Base-by-base conservation (phyloP, 2,113 vertebrate species). In the Pterocles burchelli region DNA sequence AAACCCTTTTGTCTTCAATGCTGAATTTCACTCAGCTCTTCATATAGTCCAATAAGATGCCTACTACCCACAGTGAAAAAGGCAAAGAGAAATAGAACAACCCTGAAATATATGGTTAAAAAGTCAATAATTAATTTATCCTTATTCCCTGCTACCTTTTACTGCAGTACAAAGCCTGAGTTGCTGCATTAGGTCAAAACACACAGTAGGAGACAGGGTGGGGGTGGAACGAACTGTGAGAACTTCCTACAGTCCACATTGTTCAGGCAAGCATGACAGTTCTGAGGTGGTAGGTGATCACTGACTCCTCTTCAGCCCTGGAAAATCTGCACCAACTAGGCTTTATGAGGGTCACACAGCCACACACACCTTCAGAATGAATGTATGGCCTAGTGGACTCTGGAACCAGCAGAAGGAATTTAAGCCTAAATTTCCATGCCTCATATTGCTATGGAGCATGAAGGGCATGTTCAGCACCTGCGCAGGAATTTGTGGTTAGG, bases 1-100 rank as follows among this genome's bases (percentile, higher is more conserved):
- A 85, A 86, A 61, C 66, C 43, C 66, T 88, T 96, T 93, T 87
- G 49, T 89, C 76, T 95, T 79, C 89, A 52, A 1, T 41, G 65
- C 61, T 94, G 82, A 85, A 77, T 87, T 96, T 86, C 43, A 48
- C 45, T 79, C 26, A 45, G 65, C 8, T 63, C 14, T 43, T 90
- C 58, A 29, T 46, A 63, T 5, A 67, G 46, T 70, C 59, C 79
- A 24, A 38, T 61, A 82, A 85, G 80, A 43, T 55, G 31, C 43
- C 52, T 81, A 34, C 72, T 65, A 73, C 21, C 55, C 36, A 83
- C 10, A 51, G 59, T 0, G 16, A 68, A 76, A 85, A 91, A 83
- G 19, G 24, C 11, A 76, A 89, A 80, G 26, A 86, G 21, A 85
- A 72, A 67, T 15, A 93, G 22, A 86, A 29, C 10, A 57, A n/a